Evolutionary conservation across 1,140 invertebrate species (phyloP), one percentile per base, ranked within the genome.

Genomic region (Acarapis woodi): DNA sequence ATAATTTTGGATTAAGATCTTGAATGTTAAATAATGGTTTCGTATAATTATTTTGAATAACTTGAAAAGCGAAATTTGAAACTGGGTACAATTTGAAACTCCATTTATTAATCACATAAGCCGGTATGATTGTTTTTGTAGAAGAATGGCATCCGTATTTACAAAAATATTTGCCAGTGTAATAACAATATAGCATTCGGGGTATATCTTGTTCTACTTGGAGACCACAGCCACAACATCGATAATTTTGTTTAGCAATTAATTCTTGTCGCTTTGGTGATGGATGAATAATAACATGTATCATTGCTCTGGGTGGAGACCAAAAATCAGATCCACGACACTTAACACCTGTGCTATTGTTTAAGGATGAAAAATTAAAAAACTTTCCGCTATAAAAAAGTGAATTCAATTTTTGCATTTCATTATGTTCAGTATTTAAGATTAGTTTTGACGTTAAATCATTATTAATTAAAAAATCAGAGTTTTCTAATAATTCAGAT

Each of bases 131-230:
- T 33, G 67, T 57, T 46, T 75, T 65, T 51, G 76, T 73, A 8
- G 63, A 68, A 54, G 83, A 78, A 51, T 79, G 85, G 22, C 73
- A 74, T 9, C 32, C 32, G 20, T 14, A 4, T 4, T 75, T 77
- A 51, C 79, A 85, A 53, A 83, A 78, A 55, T 75, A 79, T 47
- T 76, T 68, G 12, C 75, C 76, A 32, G 80, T 57, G 52, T 85
- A 85, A 48, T 75, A 65, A 53, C 79, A 85, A 48, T 76, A 78
- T 6, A 54, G 47, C 14, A 41, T 36, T 20, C 44, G 14, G 24
- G 29, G 39, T 14, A 41, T 21, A 26, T 45, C 10, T 38, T 38
- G 4, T 2, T 70, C 66, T 8, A 80, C 71, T 46, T 66, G 68
- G 58, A 72, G 72, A 1, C 78, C 74, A 60, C 78, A 83, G 9